Percentiles rank a stretch among this genome's conserved stretches.
Evolutionary conservation across 2,797 vertebrate genomes (phyloP).

Genomic region (Hoplostethus mediterraneus): DNA sequence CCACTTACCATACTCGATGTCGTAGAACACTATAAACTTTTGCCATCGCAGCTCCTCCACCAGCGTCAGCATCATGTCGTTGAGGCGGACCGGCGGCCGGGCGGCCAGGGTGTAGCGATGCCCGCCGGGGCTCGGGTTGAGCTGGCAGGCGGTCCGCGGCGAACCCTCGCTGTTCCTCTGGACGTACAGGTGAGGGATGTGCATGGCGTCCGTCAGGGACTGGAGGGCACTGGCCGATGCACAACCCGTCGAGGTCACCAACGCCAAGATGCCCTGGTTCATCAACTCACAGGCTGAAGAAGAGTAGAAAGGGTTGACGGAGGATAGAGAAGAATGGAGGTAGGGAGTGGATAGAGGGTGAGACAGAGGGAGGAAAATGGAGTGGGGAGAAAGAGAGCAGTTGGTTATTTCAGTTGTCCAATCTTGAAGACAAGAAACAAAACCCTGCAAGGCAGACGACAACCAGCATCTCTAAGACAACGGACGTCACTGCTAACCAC

Average conservation of each 20-base stretch:
- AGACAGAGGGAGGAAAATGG: too few species aligned
- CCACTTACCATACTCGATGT: slow-evolving; percentile 94
- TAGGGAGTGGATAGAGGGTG: too few species aligned
- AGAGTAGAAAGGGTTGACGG: too few species aligned
- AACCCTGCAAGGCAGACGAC: too few species aligned
- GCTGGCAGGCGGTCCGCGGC: slow-evolving; percentile 92
- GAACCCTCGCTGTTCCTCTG: slow-evolving; percentile 92
- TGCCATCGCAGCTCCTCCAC: slow-evolving; percentile 96
- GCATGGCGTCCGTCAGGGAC: slow-evolving; percentile 98
- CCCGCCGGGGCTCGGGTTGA: slow-evolving; percentile 91
- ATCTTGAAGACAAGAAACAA: too few species aligned
- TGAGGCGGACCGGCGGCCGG: slow-evolving; percentile 93
- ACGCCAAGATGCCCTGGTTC: slow-evolving; percentile 96
- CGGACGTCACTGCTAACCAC: too few species aligned
- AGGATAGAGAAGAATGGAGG: too few species aligned
- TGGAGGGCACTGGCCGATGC: slow-evolving; percentile 95
- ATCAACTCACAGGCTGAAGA: slow-evolving; percentile 95
- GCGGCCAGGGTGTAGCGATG: slow-evolving; percentile 95
- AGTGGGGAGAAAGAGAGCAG: too few species aligned
- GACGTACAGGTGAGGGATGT: slow-evolving; percentile 96
- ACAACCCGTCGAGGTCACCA: slow-evolving; percentile 97
- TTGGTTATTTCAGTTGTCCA: too few species aligned
- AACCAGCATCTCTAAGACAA: too few species aligned
- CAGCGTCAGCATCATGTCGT: slow-evolving; percentile 93
- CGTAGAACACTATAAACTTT: slow-evolving; percentile 98